Conservation (phyloP, 2,113 vertebrate genomes). For the Microcebus ravelobensis region DNA sequence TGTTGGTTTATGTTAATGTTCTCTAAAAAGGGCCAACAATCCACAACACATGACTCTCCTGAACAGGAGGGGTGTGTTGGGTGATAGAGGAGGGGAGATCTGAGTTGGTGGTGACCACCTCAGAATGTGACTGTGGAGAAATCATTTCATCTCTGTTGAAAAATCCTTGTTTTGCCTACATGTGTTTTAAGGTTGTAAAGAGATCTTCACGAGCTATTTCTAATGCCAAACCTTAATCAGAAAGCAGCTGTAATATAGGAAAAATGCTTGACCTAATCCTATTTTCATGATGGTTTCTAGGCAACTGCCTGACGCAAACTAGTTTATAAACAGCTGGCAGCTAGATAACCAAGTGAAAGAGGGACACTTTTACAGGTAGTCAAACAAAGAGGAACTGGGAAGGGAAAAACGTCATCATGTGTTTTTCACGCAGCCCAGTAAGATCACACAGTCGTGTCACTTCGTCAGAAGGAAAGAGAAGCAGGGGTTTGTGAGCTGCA, state of each 20-base stretch:
- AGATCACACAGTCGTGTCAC: slow-evolving; percentile 27
- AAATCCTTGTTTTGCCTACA: background rate
- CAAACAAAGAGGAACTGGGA: background rate
- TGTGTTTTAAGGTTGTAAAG: background rate
- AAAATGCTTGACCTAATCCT: slow-evolving; percentile 38
- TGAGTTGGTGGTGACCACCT: background rate
- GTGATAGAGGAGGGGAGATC: background rate
- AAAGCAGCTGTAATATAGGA: slow-evolving; percentile 46
- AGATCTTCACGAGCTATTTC: background rate
- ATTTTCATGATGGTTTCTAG: slow-evolving; percentile 53
- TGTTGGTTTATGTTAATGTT: background rate
- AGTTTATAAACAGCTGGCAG: background rate
- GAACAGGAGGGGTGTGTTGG: background rate
- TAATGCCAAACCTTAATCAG: slow-evolving; percentile 32
- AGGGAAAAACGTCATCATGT: background rate
- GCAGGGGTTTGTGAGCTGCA: background rate
- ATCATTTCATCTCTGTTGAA: background rate
- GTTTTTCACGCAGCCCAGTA: background rate
- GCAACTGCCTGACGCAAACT: slow-evolving; percentile 30
- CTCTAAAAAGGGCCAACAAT: background rate
- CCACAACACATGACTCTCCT: background rate
- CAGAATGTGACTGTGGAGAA: background rate
- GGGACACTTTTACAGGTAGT: background rate
- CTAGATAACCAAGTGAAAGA: background rate
- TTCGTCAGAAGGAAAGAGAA: background rate